Evolutionary conservation across 2,797 vertebrate genomes (phyloP), one percentile per base, ranked within the genome.

Genomic region (Lepilemur ruficaudatus): DNA sequence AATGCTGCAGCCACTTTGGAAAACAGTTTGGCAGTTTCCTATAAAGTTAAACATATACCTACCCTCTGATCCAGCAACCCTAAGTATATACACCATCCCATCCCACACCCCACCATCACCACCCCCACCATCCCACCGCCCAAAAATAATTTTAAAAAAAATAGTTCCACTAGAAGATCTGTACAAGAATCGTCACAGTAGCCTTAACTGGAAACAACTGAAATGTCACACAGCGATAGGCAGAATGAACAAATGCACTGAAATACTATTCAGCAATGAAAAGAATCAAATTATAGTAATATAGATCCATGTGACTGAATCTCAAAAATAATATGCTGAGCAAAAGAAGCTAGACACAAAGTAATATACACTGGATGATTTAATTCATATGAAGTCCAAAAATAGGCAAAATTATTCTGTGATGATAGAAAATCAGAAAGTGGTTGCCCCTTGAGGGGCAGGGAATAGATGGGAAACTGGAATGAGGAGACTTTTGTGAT

Each of bases 1-100:
- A 91, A 93, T 65, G 84, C 76, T 89, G 20, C 8, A 65, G 84
- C 35, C 73, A n/a, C 73, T 93, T 84, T 72, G 59, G 67, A 96
- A 94, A 93, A 48, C 32, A 82, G 78, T 81, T 90, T 85, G 55
- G 30, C 78, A 82, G 82, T 89, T 70, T 92, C 46, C 46, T 67
- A 32, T 61, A 32, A 89, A 90, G 63, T 35, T 89, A 80, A 92
- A 91, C 32, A 86, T 25, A 79, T 43, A 76, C 65, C 88, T 70
- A 65, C 81, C 78, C 22, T 91, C 75, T 81, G 61, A 88, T 61
- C 59, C 75, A 92, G 76, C 61, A 88, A 86, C 63, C 15, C 80
- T 89, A 73, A 94, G 72, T 76, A 76, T 87, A 90, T 88, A 91
- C 7, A 83, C 41, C 30, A 23, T 63, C 7, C 46, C 20, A 52